Conservation (phyloP, 2,797 vertebrate species). For the Lemur catta region DNA sequence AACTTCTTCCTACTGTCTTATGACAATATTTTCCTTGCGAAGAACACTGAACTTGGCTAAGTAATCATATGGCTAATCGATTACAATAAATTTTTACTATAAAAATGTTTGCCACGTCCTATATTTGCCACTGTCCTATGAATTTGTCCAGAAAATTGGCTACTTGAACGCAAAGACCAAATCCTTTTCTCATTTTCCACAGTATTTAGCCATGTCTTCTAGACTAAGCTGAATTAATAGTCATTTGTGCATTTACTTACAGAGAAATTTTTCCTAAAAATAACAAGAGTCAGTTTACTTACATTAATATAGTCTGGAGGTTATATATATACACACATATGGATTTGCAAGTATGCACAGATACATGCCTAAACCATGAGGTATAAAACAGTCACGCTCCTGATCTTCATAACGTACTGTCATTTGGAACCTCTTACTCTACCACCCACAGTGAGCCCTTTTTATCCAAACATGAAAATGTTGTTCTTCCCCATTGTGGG, state of each 20-base stretch:
- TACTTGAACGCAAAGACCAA: slow-evolving; percentile 10
- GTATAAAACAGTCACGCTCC: slow-evolving; percentile 10
- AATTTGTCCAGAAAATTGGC: background rate
- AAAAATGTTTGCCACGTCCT: background rate
- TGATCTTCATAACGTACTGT: slow-evolving; percentile 64
- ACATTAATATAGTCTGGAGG: background rate
- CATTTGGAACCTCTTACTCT: slow-evolving; percentile 75
- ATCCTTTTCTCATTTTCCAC: background rate
- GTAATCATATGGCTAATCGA: background rate
- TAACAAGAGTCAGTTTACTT: background rate
- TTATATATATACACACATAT: background rate
- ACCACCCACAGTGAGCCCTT: slow-evolving; percentile 82
- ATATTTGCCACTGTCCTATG: background rate
- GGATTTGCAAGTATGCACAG: background rate
- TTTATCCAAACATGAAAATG: slow-evolving; percentile 82
- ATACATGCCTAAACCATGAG: background rate
- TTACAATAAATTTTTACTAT: slow-evolving; percentile 10
- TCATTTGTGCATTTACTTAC: background rate
- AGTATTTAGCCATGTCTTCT: background rate
- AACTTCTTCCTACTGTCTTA: background rate
- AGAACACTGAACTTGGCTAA: background rate
- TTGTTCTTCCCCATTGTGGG: slow-evolving; percentile 78
- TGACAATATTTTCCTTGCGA: background rate
- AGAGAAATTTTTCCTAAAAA: background rate
- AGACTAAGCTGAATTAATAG: background rate